These are phyloP conservation scores for Rhinoptilus africanus DNA, from an alignment of 2,113 vertebrate genomes.

Conservation along the genomic window DNA sequence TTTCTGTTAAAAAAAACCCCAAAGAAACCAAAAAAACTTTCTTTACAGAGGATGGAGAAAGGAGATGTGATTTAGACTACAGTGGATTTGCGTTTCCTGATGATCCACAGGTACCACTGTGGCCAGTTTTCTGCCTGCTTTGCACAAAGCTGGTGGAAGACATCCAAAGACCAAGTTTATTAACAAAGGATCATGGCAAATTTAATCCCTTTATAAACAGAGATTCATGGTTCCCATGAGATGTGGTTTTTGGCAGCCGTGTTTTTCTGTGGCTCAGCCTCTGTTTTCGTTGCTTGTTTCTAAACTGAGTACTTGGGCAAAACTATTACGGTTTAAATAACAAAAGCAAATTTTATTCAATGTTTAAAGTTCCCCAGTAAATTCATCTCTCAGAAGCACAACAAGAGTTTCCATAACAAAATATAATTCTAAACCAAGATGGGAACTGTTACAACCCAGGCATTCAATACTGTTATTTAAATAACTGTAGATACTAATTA, in stretches of 20 bases:
- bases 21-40: not conserved
- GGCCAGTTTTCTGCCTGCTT: not conserved
- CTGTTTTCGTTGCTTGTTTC: not conserved
- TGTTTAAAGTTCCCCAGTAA: not conserved
- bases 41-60: not conserved
- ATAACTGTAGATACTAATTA: conserved; percentile 1
- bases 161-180: not conserved
- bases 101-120: not conserved
- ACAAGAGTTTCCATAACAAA: not conserved
- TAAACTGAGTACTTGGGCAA: not conserved
- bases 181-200: not conserved
- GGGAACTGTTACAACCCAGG: not conserved
- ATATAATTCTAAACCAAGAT: not conserved
- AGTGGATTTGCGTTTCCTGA: not conserved
- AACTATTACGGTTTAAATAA: not conserved
- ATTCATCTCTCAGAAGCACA: not conserved
- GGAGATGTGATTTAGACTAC: not conserved
- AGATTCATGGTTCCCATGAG: not conserved
- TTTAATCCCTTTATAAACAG: not conserved
- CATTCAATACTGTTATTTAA: conserved; percentile 14
- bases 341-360: not conserved
- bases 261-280: not conserved
- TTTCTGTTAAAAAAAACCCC: not conserved
- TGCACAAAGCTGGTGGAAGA: not conserved
- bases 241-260: not conserved